Conservation (phyloP, 2,113 vertebrate genomes). For the Vulpes lagopus region DNA sequence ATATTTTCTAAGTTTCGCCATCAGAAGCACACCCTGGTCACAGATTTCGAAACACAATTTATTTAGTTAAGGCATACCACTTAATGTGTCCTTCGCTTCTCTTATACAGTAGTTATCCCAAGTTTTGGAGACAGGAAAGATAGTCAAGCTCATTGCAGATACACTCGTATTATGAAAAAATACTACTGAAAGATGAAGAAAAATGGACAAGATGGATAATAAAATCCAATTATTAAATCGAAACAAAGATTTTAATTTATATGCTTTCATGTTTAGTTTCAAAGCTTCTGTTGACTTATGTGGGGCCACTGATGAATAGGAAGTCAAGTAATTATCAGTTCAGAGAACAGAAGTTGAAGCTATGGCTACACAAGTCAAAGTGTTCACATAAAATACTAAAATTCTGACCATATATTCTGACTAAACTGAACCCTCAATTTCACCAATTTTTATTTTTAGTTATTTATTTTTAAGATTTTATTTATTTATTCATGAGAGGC, state of each 20-base stretch:
- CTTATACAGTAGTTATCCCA: not conserved
- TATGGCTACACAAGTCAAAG: not conserved
- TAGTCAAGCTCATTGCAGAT: not conserved
- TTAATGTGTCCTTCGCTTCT: not conserved
- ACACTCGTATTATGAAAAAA: not conserved
- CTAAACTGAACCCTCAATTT: not conserved
- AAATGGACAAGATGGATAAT: not conserved
- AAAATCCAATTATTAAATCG: not conserved
- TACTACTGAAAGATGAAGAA: not conserved
- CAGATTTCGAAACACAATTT: conserved; percentile 7
- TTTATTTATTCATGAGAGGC: no score
- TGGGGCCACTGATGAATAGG: not conserved
- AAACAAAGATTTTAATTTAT: not conserved
- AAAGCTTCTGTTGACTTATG: not conserved
- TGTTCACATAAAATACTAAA: conserved; percentile 4
- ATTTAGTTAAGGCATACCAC: not conserved
- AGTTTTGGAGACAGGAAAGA: conserved; percentile 33
- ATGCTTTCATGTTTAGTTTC: conserved; percentile 3
- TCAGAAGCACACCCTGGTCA: not conserved
- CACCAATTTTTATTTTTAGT: not conserved
- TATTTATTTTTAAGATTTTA: no score
- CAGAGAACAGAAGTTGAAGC: not conserved
- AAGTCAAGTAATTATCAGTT: not conserved
- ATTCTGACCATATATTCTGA: not conserved
- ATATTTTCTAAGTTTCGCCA: conserved; percentile 28